Percentiles rank a stretch among this genome's conserved stretches.
These are phyloP conservation scores for Pseudorectes ferrugineus DNA, from an alignment of 2,113 vertebrate species.

Conservation along the genomic window DNA sequence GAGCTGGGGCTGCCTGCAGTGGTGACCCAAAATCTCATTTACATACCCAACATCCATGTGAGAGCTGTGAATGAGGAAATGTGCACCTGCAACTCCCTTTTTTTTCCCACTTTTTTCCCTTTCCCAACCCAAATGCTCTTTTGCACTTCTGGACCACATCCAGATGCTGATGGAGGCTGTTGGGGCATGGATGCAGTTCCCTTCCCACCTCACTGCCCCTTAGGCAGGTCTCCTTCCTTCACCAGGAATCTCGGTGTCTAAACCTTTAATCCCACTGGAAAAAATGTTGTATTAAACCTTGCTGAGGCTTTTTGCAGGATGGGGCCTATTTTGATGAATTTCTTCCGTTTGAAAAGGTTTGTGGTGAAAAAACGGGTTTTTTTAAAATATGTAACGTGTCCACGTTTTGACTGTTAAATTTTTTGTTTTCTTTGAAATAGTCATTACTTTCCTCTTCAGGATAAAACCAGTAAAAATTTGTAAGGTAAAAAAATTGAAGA, in stretches of 20 bases:
- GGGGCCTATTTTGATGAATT: background rate
- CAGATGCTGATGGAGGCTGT: background rate
- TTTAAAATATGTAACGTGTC: background rate
- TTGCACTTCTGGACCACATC: rapidly evolving
- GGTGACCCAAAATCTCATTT: background rate
- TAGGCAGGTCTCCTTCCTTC: background rate
- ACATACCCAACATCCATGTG: background rate
- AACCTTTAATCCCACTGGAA: background rate
- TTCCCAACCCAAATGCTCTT: background rate
- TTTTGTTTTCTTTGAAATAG: background rate
- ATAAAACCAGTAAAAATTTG: background rate
- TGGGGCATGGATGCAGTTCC: too few relatives aligned
- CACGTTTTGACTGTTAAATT: background rate
- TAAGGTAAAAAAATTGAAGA: background rate
- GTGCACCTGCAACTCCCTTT: background rate
- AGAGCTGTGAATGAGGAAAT: background rate
- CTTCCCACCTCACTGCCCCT: background rate
- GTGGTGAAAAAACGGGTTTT: background rate
- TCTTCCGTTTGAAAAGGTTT: background rate
- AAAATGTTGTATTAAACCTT: background rate
- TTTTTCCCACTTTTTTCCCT: rapidly evolving
- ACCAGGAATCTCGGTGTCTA: background rate
- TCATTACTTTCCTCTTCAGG: background rate
- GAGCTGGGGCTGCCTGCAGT: background rate
- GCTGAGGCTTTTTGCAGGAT: background rate